A percentile compares a stretch with the other conserved stretches of the same genome.
phyloP scores from a whole-genome alignment of 2,113 vertebrate genomes.

The Zosterops lateralis region DNA sequence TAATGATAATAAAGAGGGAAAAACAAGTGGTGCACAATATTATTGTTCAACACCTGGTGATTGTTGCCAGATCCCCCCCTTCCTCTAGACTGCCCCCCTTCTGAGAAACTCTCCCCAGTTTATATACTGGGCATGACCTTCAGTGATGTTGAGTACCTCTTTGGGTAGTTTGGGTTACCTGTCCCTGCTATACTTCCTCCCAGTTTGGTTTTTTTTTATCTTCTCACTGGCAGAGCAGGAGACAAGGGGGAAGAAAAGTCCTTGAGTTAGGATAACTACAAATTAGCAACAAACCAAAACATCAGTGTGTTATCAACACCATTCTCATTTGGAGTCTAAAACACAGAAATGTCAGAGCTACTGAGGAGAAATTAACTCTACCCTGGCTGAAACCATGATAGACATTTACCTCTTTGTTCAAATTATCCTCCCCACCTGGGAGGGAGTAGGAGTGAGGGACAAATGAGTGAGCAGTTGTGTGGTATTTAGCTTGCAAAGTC shows the following conservation, averaged over 20 bases:
- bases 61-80: not conserved
- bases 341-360: not conserved
- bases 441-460: not conserved
- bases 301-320: not conserved
- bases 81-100: not conserved
- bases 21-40: not conserved
- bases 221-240: not conserved
- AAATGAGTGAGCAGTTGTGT: not conserved
- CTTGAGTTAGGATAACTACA: not conserved
- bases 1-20: not conserved
- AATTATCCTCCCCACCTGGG: fast-evolving
- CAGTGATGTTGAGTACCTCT: no score
- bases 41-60: not conserved
- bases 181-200: not conserved
- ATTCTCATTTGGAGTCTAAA: not conserved
- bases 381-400: not conserved
- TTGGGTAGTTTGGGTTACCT: not conserved
- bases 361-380: not conserved
- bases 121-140: not conserved
- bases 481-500: not conserved
- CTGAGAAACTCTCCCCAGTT: not conserved
- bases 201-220: not conserved
- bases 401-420: not conserved
- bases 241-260: not conserved
- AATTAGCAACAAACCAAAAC: not conserved